These are phyloP conservation scores for Zaprionus obscuricornis DNA, from an alignment of 2,888 invertebrate species.

Conservation along the genomic window DNA sequence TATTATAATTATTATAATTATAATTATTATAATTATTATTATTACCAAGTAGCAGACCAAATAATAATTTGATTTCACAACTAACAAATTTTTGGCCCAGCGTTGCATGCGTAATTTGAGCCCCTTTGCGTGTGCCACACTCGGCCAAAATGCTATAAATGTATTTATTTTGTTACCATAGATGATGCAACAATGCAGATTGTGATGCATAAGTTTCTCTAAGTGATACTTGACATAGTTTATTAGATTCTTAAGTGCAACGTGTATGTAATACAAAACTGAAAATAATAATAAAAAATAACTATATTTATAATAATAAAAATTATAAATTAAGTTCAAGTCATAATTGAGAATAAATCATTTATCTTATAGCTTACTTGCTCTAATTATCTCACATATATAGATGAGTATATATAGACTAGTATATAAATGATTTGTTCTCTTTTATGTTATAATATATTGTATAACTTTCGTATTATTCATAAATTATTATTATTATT, in stretches of 20 bases:
- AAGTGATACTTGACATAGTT: conserved; percentile 73
- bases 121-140: conserved; percentile 48
- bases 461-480: conserved; percentile 39
- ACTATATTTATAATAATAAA: too few species aligned
- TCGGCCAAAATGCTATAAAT: conserved; percentile 20
- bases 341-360: too few species aligned
- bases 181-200: conserved; percentile 12
- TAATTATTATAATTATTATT: too few species aligned
- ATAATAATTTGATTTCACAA: conserved; percentile 33
- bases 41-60: conserved; percentile 27
- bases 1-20: not conserved
- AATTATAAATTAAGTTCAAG: too few species aligned
- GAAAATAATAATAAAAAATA: too few species aligned
- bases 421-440: too few species aligned
- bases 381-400: too few species aligned
- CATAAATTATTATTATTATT: conserved; percentile 11
- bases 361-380: too few species aligned
- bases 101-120: conserved; percentile 42
- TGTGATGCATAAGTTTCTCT: conserved; percentile 41
- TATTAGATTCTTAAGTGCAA: conserved; percentile 55
- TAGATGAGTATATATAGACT: too few species aligned
- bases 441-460: conserved; percentile 9
- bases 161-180: too few species aligned
- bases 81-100: conserved; percentile 47
- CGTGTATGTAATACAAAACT: conserved; percentile 57